Evolutionary conservation across 1,140 invertebrate species (phyloP), one percentile per base, ranked within the genome.

Genomic region (Drosophila nigrodunni): DNA sequence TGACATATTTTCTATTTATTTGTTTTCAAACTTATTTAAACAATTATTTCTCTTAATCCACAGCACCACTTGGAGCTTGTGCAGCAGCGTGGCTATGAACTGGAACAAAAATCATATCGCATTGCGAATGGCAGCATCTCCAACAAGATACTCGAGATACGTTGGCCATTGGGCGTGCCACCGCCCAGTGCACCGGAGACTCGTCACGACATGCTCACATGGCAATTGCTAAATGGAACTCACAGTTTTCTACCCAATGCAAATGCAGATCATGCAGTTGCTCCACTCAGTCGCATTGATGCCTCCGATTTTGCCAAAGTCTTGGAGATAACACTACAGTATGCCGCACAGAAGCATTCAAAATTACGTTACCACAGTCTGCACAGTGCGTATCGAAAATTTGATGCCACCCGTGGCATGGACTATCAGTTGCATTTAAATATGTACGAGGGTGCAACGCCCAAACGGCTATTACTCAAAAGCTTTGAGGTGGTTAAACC

Each of bases 351-450:
- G 49, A 94, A 95, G 66, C 94, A 95, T 90, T 90, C 93, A 1
- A 93, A 93, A 10, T 90, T 95, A 13, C 92, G 93, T 49, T 96
- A 94, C 47, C 78, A 79, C 18, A 74, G 74, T 58, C 92, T 98
- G 9, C 88, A 96, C 9, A 97, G 97, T 92, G 97, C 97, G 1
- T 98, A 98, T 79, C 94, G 95, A 77, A 94, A 95, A 78, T 98
- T 98, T 93, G 97, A 98, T 93, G 95, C 97, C 7, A 96, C 96
- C 0, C 93, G 97, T 78, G 98, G 97, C 47, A 95, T 98, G 94
- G 96, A 97, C 91, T 99, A 98, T 92, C 95, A 96, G 54, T 87
- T 99, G 18, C 97, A 98, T 93, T 86, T 98, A 10, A 93, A 93
- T 94, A 95, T 81, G 62, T 92, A 46, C 41, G 85, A 91, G 44